These are phyloP conservation scores for Galerucella pusilla DNA, from an alignment of 2,888 invertebrate species.

Conservation along the genomic window DNA sequence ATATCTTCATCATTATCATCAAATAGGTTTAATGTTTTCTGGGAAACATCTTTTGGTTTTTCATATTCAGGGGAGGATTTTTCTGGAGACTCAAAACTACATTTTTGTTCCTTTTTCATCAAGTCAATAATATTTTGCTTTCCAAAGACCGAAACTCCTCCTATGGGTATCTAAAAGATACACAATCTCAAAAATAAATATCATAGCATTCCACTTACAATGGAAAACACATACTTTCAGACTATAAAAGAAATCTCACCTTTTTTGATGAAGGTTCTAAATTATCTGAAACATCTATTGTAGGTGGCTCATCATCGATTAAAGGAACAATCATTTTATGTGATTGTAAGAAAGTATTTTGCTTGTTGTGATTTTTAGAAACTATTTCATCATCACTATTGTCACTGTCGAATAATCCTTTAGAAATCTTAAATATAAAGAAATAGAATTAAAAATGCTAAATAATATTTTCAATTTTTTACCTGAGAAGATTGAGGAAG, in stretches of 20 bases:
- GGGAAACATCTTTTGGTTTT: slow-evolving; percentile 19
- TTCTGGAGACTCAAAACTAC: slow-evolving; percentile 15
- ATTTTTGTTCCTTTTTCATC: slow-evolving; percentile 44
- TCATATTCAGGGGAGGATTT: slow-evolving; percentile 16
- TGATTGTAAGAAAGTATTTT: slow-evolving; percentile 48
- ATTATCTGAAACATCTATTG: slow-evolving; percentile 46
- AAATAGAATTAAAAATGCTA: background rate
- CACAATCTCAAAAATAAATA: background rate
- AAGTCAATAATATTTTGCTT: slow-evolving; percentile 44
- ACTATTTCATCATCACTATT: slow-evolving; percentile 57
- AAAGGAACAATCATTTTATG: slow-evolving; percentile 52
- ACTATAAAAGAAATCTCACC: slow-evolving; percentile 33
- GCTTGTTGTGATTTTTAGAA: slow-evolving; percentile 40
- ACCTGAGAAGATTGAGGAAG: slow-evolving; percentile 40
- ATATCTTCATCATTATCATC: slow-evolving; percentile 34
- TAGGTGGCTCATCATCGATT: slow-evolving; percentile 59
- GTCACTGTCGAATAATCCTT: slow-evolving; percentile 59
- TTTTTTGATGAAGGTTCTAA: slow-evolving; percentile 42
- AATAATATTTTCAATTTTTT: slow-evolving; percentile 7
- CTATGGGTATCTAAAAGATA: slow-evolving; percentile 69
- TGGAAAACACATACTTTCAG: background rate
- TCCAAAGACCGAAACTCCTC: slow-evolving; percentile 71
- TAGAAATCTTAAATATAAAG: slow-evolving; percentile 40
- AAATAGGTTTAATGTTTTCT: slow-evolving; percentile 8
- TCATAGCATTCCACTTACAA: background rate